Percentiles rank a stretch among this genome's conserved stretches.
phyloP scores from a whole-genome alignment of 2,888 invertebrate species.

The Heliconius sara region DNA sequence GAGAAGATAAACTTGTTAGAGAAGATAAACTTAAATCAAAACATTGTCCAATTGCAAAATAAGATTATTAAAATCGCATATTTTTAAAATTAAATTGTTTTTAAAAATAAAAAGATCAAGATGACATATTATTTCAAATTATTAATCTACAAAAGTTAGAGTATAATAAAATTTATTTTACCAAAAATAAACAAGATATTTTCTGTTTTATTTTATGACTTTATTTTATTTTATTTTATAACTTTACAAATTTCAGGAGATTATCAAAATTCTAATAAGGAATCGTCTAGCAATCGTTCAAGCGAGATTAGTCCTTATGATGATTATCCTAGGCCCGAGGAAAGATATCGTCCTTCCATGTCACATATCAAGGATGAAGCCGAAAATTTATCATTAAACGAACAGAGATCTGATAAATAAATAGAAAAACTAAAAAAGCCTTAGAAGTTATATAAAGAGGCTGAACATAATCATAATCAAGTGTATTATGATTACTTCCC shows the following conservation, averaged over 20 bases:
- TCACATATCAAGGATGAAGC: slow-evolving; percentile 81
- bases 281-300: slow-evolving; percentile 74
- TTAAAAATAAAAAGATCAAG: neutral
- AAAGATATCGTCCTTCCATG: slow-evolving; percentile 73
- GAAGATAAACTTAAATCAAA: too few relatives aligned
- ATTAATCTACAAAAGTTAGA: too few relatives aligned
- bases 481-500: slow-evolving; percentile 9
- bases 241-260: slow-evolving; percentile 52
- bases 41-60: too few relatives aligned
- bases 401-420: slow-evolving; percentile 81
- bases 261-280: slow-evolving; percentile 73
- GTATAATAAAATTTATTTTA: too few relatives aligned
- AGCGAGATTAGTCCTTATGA: slow-evolving; percentile 78
- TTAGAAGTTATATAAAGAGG: slow-evolving; percentile 32
- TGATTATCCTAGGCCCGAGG: slow-evolving; percentile 71
- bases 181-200: neutral
- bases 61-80: too few relatives aligned
- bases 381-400: slow-evolving; percentile 80
- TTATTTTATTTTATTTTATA: neutral
- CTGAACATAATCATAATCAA: slow-evolving; percentile 34
- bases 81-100: neutral
- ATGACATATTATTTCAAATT: too few relatives aligned
- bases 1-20: too few relatives aligned
- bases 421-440: slow-evolving; percentile 31
- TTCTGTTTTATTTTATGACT: too few relatives aligned